Percentiles rank a stretch among this genome's conserved stretches.
Conservation (phyloP, 2,888 invertebrate species). For the Melangyna quadrimaculata region DNA sequence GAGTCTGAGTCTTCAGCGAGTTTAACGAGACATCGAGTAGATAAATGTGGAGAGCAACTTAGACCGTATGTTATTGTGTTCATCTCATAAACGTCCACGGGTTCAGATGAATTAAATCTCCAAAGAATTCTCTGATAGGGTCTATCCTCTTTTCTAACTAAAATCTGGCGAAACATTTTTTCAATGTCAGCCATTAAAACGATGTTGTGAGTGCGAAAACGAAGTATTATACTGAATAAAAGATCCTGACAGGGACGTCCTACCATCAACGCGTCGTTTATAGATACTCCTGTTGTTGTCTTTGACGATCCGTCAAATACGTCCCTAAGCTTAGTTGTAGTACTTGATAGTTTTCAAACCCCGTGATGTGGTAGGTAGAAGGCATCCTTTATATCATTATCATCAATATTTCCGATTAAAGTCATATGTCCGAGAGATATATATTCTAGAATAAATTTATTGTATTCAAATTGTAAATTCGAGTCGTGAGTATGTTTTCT, state of each 20-base stretch:
- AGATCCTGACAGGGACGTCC: constrained; percentile 14
- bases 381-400: background rate
- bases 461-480: too few relatives aligned
- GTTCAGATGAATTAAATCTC: background rate
- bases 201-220: constrained; percentile 12
- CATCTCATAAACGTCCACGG: background rate
- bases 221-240: constrained; percentile 9
- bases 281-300: background rate
- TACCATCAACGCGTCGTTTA: constrained; percentile 4
- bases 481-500: too few relatives aligned
- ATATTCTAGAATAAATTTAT: too few relatives aligned
- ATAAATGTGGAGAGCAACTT: constrained; percentile 7
- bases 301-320: constrained; percentile 21
- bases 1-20: background rate
- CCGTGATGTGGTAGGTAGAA: constrained; percentile 26
- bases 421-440: background rate
- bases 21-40: constrained; percentile 6
- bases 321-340: constrained; percentile 6
- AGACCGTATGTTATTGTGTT: constrained; percentile 7
- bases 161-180: background rate
- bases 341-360: constrained; percentile 20
- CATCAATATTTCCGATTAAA: background rate
- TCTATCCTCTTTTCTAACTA: background rate
- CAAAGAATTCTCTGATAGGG: background rate
- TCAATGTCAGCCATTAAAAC: constrained; percentile 1